Evolutionary conservation across 1,140 invertebrate genomes (phyloP).

Genomic region (Goniozus legneri): DNA sequence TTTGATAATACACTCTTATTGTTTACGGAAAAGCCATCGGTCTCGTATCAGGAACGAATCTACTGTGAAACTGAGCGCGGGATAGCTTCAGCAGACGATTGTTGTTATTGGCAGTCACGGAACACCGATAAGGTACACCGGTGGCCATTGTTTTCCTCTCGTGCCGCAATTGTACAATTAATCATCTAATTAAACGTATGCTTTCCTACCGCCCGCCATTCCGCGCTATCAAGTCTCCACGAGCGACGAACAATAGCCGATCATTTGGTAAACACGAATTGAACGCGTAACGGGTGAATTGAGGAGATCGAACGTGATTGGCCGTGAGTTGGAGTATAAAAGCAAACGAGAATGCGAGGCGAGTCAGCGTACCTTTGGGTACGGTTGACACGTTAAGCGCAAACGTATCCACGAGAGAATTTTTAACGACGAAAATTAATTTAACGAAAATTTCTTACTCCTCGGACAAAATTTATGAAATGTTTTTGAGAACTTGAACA

Average conservation of each 20-base stretch:
- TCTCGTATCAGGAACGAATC: too few relatives aligned
- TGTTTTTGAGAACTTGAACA: not conserved
- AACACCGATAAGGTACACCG: conserved; percentile 31
- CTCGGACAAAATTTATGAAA: too few relatives aligned
- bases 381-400: too few relatives aligned
- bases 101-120: conserved; percentile 32
- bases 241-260: conserved; percentile 10
- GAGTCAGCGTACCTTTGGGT: too few relatives aligned
- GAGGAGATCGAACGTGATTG: conserved; percentile 14
- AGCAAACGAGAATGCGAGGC: too few relatives aligned
- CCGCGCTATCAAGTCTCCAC: conserved; percentile 16
- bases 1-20: too few relatives aligned
- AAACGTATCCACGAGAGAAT: too few relatives aligned
- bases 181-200: conserved; percentile 42
- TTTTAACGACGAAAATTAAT: too few relatives aligned
- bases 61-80: too few relatives aligned
- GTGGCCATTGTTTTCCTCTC: conserved; percentile 27
- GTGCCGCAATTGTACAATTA: conserved; percentile 42
- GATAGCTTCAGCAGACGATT: conserved; percentile 17
- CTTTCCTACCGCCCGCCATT: conserved; percentile 3
- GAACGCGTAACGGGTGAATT: conserved; percentile 5
- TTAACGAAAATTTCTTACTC: too few relatives aligned
- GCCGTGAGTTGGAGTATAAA: too few relatives aligned
- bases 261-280: conserved; percentile 25
- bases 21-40: too few relatives aligned